phyloP scores from a whole-genome alignment of 2,113 vertebrate species.

The Macrotis lagotis region DNA sequence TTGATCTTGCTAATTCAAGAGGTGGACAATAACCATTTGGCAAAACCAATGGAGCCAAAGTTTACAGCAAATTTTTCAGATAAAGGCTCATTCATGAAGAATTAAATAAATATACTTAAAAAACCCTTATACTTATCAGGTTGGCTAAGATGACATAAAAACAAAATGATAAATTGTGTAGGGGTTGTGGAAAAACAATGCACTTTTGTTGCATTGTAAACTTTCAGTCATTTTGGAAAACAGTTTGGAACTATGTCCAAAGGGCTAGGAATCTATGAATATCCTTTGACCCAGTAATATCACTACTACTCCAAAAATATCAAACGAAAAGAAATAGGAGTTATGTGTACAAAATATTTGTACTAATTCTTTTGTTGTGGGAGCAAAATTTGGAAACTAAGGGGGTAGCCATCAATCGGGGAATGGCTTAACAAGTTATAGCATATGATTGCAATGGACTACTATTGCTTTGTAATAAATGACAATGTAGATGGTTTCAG shows the following conservation, averaged over 20 bases:
- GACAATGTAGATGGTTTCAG: too few species aligned
- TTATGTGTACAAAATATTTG: neutral
- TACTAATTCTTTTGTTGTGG: neutral
- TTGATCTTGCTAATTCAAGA: neutral
- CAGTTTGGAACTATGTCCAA: neutral
- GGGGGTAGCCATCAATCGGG: neutral
- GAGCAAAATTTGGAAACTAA: neutral
- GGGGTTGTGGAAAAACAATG: neutral
- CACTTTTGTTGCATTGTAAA: fast-evolving
- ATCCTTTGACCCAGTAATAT: neutral
- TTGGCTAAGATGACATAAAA: neutral
- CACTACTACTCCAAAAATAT: neutral
- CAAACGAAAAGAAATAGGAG: neutral
- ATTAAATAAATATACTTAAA: neutral
- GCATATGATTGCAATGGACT: neutral
- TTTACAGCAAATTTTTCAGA: neutral
- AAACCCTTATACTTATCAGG: neutral
- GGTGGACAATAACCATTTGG: neutral
- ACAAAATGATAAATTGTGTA: neutral
- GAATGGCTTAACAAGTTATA: neutral
- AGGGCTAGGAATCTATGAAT: too few species aligned
- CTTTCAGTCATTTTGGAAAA: neutral
- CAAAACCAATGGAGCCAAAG: neutral
- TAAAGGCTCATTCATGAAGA: neutral
- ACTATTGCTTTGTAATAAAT: neutral